Percentiles rank a stretch among this genome's conserved stretches.
These are phyloP conservation scores for Tamias sibiricus DNA, from an alignment of 2,113 vertebrate species.

Conservation along the genomic window DNA sequence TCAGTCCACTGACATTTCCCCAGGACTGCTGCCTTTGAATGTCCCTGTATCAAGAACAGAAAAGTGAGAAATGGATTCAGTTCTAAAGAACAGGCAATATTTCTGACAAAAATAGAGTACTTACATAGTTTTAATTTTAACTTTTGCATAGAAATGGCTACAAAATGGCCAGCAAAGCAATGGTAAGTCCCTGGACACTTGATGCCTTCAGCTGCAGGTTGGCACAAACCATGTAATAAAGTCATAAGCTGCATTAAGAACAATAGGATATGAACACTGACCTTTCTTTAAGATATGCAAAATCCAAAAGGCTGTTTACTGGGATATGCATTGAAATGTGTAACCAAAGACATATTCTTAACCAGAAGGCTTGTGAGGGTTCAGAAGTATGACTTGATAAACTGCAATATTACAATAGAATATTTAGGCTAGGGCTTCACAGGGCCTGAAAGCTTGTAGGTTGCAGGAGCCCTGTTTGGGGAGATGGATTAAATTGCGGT, in stretches of 20 bases:
- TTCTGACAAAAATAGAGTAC: neutral
- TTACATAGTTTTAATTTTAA: neutral
- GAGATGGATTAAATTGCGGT: too few relatives aligned
- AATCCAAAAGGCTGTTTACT: neutral
- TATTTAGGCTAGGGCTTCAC: neutral
- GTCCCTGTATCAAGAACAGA: neutral
- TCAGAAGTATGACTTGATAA: neutral
- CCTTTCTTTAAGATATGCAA: too few relatives aligned
- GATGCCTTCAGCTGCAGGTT: neutral
- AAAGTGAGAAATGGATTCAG: neutral
- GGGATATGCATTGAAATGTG: neutral
- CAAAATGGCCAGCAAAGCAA: neutral
- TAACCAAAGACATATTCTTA: neutral
- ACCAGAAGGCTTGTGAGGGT: neutral
- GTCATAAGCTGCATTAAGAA: neutral
- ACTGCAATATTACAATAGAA: neutral
- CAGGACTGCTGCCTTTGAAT: neutral
- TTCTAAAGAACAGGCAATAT: neutral
- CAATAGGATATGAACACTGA: too few relatives aligned
- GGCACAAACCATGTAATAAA: neutral
- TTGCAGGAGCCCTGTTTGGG: too few relatives aligned
- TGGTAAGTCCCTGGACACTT: neutral
- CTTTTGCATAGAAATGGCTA: neutral
- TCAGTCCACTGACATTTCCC: neutral
- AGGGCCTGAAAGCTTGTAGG: neutral